phyloP scores from a whole-genome alignment of 2,797 vertebrate species.

The Rhabdophis nuchalis region DNA sequence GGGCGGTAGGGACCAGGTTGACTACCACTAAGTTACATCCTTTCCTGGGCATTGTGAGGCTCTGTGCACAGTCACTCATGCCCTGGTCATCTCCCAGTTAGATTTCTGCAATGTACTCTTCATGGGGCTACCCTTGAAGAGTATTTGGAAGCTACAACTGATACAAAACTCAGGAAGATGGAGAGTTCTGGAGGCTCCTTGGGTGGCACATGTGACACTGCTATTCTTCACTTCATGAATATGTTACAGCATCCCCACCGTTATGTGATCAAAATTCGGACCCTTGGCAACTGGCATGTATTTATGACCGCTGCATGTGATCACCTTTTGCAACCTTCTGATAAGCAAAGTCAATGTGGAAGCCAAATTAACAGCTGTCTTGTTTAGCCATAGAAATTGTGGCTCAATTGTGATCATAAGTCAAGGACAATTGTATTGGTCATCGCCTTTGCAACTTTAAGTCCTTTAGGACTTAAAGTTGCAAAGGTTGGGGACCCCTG shows the following conservation, averaged over 20 bases:
- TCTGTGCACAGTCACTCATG: background rate
- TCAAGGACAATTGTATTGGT: background rate
- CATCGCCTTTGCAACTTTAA: background rate
- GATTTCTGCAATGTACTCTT: background rate
- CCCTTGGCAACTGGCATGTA: background rate
- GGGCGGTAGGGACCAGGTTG: too few species aligned
- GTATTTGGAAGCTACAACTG: background rate
- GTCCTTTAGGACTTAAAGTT: too few species aligned
- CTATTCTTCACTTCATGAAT: background rate
- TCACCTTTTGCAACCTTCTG: background rate
- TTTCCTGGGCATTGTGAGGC: background rate
- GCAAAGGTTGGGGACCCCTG: too few species aligned
- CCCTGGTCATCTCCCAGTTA: background rate
- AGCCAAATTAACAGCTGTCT: background rate
- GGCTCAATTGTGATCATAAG: background rate
- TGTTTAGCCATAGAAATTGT: background rate
- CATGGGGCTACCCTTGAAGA: background rate
- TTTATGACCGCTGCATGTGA: background rate
- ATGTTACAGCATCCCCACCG: background rate
- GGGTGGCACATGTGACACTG: background rate
- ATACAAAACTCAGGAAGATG: background rate
- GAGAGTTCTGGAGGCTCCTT: background rate
- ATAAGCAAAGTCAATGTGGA: background rate
- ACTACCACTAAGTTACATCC: too few species aligned
- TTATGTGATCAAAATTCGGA: background rate